Base-by-base conservation (phyloP, 2,113 vertebrate species). In the Ursus arctos region DNA sequence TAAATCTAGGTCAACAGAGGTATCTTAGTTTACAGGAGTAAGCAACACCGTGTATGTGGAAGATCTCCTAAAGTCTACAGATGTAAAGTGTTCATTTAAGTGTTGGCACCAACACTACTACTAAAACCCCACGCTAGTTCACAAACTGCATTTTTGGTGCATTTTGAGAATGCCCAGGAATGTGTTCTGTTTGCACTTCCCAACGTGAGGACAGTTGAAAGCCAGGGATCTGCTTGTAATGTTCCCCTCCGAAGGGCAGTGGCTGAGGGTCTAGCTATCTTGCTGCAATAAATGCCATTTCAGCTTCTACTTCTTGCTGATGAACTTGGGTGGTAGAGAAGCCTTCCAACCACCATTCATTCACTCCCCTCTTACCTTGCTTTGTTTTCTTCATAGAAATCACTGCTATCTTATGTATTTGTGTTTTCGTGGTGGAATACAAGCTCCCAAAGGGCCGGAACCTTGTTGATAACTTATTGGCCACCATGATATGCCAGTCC, bases 1-100 rank as follows among this genome's bases (percentile, higher is more conserved):
- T 61, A 71, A 88, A 88, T 95, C 72, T 86, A 89, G 87, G 82
- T 63, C 90, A 91, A 7, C 24, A 77, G 36, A 59, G 26, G 15
- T 63, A 55, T 69, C 12, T 94, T 88, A 7, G 7, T 22, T 89
- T 89, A 76, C 19, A 85, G 51, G 77, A 93, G 63, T 85, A 89
- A 92, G 51, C 76, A 55, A 53, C 51, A 43, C 16, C 47, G 0
- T 49, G 3, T 18, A 63, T 21, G 19, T 67, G 49, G 26, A 83
- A 83, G 33, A 93, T 83, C 2, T 22, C 1, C 18, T 47, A 59
- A 94, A 22, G 43, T 86, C 40, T 91, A 5, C 3, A 13, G 0
- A n/a, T 33, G 15, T 36, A 77, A 76, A 57, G 67, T 61, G 21
- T 55, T 85, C 21, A 31, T 61, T 79, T 86, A 91, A 3, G 3